Percentiles rank a stretch among this genome's conserved stretches.
Evolutionary conservation across 2,797 vertebrate species (phyloP).

Genomic region (Luscinia megarhynchos): DNA sequence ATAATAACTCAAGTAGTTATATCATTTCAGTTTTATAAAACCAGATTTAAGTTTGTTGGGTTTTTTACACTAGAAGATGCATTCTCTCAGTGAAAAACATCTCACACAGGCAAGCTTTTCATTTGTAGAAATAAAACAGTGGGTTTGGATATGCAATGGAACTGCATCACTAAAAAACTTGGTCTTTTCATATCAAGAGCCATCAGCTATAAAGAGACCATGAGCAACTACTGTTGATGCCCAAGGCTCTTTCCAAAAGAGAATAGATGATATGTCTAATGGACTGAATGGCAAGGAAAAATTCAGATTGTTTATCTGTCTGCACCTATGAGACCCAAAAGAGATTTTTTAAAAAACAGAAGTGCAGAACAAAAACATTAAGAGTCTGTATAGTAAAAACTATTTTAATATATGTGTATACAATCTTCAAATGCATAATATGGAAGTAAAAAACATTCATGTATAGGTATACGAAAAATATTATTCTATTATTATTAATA

Average conservation of each 20-base stretch:
- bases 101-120: neutral
- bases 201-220: neutral
- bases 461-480: neutral
- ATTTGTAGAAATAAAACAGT: neutral
- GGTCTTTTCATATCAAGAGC: neutral
- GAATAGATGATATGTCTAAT: conserved; percentile 5
- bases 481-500: no score
- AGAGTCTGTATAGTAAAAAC: neutral
- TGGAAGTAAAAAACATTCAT: neutral
- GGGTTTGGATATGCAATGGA: neutral
- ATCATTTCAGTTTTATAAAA: neutral
- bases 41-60: neutral
- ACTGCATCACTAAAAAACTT: conserved; percentile 7
- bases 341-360: neutral
- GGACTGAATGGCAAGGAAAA: conserved; percentile 22
- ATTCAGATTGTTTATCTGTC: neutral
- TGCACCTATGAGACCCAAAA: neutral
- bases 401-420: neutral
- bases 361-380: neutral
- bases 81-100: neutral
- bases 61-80: neutral
- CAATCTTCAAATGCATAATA: neutral
- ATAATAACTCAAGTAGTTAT: neutral
- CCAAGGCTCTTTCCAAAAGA: conserved; percentile 16
- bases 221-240: conserved; percentile 28